Base-by-base conservation (phyloP, 2,113 vertebrate genomes). In the Anolis carolinensis region DNA sequence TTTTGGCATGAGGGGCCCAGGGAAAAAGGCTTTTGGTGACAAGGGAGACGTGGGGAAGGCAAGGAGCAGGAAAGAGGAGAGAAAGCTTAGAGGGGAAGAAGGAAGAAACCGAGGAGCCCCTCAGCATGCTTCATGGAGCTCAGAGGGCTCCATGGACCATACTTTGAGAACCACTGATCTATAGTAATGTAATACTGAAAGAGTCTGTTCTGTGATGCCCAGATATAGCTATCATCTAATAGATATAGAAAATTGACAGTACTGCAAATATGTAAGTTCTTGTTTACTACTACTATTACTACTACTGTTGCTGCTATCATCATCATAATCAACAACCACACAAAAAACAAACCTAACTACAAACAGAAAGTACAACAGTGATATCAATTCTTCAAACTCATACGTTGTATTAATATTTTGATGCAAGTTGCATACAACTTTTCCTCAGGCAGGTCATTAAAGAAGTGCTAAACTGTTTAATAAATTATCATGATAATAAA, bases 391-490 rank as follows among this genome's bases (percentile, higher is more conserved):
- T 76, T 91, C 90, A 75, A 91, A 20, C 86, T 90, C 39, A 71
- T 74, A 86, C 23, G 16, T 70, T 91, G 92, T 92, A 83, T 16
- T 88, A 87, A 83, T 85, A 79, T 85, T 92, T 87, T 81, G 48
- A 50, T 88, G 63, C 78, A 86, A 70, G 81, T 86, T 83, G 2
- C 9, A 90, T 81, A 89, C 79, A 89, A 80, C 52, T 85, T 44
- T 91, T 89, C 71, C 84, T 91, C 82, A 93, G 67, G 88, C 39
- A 92, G 83, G n/a, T 92, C 71, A 93, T 93, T 93, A 94, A 94
- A 89, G 62, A 90, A 85, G 75, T 80, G 59, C n/a, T 44, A n/a
- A 91, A 86, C 16, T 81, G 86, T 74, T 92, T 86, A 89, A 91
- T 88, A 79, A 90, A 86, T 89, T 88, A 84, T 89, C 36, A 81